Evolutionary conservation across 2,888 invertebrate genomes (phyloP).

Genomic region (Perithous albicinctus): DNA sequence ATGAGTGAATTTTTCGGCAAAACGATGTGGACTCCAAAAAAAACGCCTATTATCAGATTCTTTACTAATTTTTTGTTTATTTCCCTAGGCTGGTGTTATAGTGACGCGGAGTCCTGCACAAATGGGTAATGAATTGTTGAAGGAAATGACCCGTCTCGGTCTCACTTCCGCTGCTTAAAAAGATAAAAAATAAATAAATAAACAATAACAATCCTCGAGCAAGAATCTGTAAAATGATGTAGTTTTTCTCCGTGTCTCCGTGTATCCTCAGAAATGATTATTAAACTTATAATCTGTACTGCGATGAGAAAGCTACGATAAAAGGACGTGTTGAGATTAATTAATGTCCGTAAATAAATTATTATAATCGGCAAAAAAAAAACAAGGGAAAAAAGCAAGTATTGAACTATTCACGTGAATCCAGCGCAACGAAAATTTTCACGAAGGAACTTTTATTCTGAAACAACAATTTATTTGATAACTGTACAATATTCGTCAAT

Average conservation of each 20-base stretch:
- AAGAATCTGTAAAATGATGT: conserved; percentile 75
- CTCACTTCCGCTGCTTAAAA: conserved; percentile 82
- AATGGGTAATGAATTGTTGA: conserved; percentile 95
- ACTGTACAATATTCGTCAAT: conserved; percentile 22
- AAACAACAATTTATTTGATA: conserved; percentile 39
- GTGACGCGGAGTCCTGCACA: conserved; percentile 98
- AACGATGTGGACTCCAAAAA: background rate
- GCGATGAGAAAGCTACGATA: conserved; percentile 66
- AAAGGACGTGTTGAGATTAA: conserved; percentile 62
- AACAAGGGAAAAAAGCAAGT: too few relatives aligned
- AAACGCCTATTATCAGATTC: background rate
- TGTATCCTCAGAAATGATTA: conserved; percentile 77
- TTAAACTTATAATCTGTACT: conserved; percentile 75
- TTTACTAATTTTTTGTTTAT: background rate
- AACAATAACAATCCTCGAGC: conserved; percentile 46
- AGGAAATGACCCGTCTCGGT: conserved; percentile 94
- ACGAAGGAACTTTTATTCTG: conserved; percentile 23
- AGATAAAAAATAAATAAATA: conserved; percentile 54
- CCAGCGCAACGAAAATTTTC: conserved; percentile 18
- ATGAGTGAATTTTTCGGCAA: too few relatives aligned
- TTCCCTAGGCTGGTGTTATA: conserved; percentile 92
- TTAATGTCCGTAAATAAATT: conserved; percentile 77
- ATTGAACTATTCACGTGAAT: conserved; percentile 62
- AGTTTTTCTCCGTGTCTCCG: conserved; percentile 79
- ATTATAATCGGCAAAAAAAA: conserved; percentile 73